Evolutionary conservation across 2,888 invertebrate genomes (phyloP), one percentile per base, ranked within the genome.

Genomic region (Julus scandinavius): DNA sequence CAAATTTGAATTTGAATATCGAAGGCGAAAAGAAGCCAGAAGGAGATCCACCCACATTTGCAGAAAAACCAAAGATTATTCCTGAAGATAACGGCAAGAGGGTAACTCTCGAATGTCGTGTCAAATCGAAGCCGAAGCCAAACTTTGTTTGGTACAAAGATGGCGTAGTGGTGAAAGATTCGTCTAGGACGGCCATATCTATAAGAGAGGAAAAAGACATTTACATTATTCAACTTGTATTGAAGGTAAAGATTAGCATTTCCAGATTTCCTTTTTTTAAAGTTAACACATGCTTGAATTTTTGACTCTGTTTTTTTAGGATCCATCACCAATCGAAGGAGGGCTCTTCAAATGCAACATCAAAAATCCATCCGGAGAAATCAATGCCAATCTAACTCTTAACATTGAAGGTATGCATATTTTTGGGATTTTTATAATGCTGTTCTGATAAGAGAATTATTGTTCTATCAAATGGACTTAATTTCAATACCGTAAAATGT

Each of bases 61-160:
- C 98, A 92, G 98, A 98, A 94, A 99, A 99, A 94, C 99, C 99
- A 90, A 96, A 97, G 93, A 99, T 99, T 93, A 98, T 99, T 94
- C 99, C 99, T 92, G 98, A 98, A 93, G 98, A 98, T 93, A 97
- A 96, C 92, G 99, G 98, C 91, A 98, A 98, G 91, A 95, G 98
- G 91, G 98, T 99, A 91, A 96, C 97, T 90, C 98, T 99, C 97
- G 97, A 98, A 93, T 99, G 99, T 94, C 95, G 95, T 91, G 96
- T 97, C 88, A 93, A 92, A 93, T 98, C 98, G 85, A 97, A 97
- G 93, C 98, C 99, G 90, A 97, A 96, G 93, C 98, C 99, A 86
- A 95, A 95, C 91, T 97, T 99, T 90, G 96, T 96, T 90, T 99
- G 99, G 99, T 97, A 96, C 94, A 95, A 97, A 92, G 98, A 97